Evolutionary conservation across 64 coral and sea anemone species (phyloP), one percentile per base, ranked within the genome.

Genomic region (Stichodactyla helianthus): DNA sequence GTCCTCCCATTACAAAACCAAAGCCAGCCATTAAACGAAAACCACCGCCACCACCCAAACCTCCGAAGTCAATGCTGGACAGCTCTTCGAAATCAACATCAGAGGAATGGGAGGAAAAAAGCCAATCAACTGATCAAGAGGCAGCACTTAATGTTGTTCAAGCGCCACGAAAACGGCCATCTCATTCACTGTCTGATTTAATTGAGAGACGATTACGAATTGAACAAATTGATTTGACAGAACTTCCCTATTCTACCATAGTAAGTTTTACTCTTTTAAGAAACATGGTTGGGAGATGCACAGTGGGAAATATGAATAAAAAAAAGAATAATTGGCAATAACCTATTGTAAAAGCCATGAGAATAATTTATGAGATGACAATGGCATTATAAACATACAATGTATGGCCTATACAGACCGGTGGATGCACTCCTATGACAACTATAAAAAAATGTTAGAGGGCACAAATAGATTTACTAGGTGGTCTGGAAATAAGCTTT

Each of bases 221-320:
- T 74, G 96, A 98, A 85, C 87, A 86, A 56, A 98, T 98, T 82
- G 91, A 98, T 91, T 79, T 98, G 13, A 88, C 89, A 50, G 92
- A 95, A 53, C 31, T 63, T 60, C 96, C 96, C 7, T 98, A 98
- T 70, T 86, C 96, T 51, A 85, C 89, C 20, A 28, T 53, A 17
- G 96, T 98, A 90, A 92, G 92, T 93, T 6, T 9, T 10, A 27
- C 26, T 26, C 25, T 26, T 74, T 17, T 70, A 9, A 18, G 17
- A 15, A 63, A 5, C 60, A 15, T 16, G 13, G 17, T 63, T 58
- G 8, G 9, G 8, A 11, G 14, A 0, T 58, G 55, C 55, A 58
- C 55, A 44, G 35, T 44, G 35, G 35, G 35, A 44, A 44, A 44
- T 44, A 44, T 2, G 35, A 44, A 44, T 2, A 7, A 7, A 58